These are phyloP conservation scores for Geopemphigus sp. DNA, from an alignment of 1,140 invertebrate species.

Conservation along the genomic window DNA sequence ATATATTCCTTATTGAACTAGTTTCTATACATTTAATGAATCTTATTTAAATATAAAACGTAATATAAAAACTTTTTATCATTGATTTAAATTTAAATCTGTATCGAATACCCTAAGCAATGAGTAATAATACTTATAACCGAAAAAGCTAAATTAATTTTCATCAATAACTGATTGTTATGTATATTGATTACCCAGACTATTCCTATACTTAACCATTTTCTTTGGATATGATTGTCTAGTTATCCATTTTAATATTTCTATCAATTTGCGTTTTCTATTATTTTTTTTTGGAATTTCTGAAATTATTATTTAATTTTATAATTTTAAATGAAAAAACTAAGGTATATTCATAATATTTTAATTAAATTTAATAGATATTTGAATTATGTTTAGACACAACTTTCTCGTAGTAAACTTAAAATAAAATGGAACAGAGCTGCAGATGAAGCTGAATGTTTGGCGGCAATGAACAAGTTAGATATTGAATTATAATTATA, in stretches of 20 bases:
- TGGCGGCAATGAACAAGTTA: conserved; percentile 7
- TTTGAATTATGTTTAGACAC: not conserved
- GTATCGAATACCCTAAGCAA: too few species aligned
- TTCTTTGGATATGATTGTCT: not conserved
- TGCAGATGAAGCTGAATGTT: conserved; percentile 31
- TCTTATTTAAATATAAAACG: too few species aligned
- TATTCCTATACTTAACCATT: not conserved
- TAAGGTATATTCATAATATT: not conserved
- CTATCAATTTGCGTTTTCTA: not conserved
- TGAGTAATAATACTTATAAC: too few species aligned
- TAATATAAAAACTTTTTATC: too few species aligned
- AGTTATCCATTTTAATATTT: not conserved
- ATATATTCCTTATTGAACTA: too few species aligned
- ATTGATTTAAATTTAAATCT: too few species aligned
- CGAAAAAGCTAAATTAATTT: not conserved
- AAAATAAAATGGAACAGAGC: conserved; percentile 26
- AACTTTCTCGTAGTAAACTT: conserved; percentile 10
- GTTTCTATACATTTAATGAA: too few species aligned
- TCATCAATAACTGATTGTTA: not conserved
- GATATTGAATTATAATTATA: not conserved
- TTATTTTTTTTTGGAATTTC: not conserved
- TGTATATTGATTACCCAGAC: not conserved
- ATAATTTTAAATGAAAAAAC: too few species aligned
- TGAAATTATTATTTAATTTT: too few species aligned
- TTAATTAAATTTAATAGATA: not conserved